Conservation (phyloP, 2,113 vertebrate genomes). For the Cyprinodon brontotheroides region DNA sequence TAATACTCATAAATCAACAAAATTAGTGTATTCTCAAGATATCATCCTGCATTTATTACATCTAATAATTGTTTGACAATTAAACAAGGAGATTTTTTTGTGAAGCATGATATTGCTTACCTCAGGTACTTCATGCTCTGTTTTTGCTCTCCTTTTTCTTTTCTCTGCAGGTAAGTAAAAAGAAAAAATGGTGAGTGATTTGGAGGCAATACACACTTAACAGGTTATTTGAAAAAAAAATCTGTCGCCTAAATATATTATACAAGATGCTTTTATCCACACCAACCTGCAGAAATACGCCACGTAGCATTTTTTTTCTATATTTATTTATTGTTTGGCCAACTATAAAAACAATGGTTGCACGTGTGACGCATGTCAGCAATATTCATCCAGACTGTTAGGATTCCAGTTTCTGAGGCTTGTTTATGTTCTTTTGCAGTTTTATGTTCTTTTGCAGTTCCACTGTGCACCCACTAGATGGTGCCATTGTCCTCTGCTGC, state of each 20-base stretch:
- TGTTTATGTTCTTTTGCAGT: no score
- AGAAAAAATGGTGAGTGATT: background rate
- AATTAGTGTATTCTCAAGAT: rapidly evolving
- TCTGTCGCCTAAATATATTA: background rate
- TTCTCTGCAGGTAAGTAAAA: slow-evolving; percentile 19
- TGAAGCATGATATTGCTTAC: slow-evolving; percentile 1
- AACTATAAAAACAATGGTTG: no score
- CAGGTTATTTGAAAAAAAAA: background rate
- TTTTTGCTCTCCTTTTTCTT: rapidly evolving
- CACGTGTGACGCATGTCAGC: no score
- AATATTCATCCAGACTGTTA: no score
- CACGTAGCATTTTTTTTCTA: no score
- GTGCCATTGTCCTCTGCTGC: no score
- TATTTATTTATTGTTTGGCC: no score
- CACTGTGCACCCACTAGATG: no score
- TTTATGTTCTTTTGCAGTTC: no score
- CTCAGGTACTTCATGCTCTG: background rate
- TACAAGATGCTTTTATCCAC: no score
- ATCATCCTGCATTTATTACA: background rate
- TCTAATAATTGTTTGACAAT: background rate
- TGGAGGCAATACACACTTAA: background rate
- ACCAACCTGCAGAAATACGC: no score
- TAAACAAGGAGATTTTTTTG: background rate
- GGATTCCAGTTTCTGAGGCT: no score
- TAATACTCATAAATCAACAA: background rate